Evolutionary conservation across 2,113 vertebrate species (phyloP), one percentile per base, ranked within the genome.

Genomic region (Rallus limicola): DNA sequence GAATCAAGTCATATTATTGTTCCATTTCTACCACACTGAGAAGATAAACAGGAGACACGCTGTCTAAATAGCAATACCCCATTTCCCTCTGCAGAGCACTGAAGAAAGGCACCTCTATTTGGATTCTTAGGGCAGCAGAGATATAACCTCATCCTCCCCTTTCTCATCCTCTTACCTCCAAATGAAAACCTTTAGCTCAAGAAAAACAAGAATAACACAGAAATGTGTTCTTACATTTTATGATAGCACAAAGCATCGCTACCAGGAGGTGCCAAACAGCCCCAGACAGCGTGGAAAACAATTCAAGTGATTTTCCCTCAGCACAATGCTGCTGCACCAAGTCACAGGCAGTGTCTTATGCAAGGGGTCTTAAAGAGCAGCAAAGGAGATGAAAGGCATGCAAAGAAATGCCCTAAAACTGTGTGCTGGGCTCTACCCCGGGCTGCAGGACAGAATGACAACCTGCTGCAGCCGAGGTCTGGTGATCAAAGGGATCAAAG

Each of bases 391-490:
- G 14, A 62, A 82, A 76, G 25, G 44, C 7, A 6, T 4, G 19
- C 33, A 28, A 58, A 55, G 28, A 83, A 63, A 78, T 0, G 9
- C 1, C 2, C 31, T 36, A 21, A 50, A 62, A 13, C 16, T 16
- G 29, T 3, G 18, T 2, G 3, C 48, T 4, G 65, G 44, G 29
- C 55, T 36, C 53, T 2, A 1, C 25, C 34, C 18, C 76, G 17
- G 68, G 44, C 83, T 70, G 55, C 29, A 38, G 42, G 76, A 74
- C 80, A 92, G 71, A 83, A 31, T 48, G 40, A 40, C 42, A 82
- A 12, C 20, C 60, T 10, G 9, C 36, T 8, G 11, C 9, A 8
- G 34, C 26, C 1, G 3, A 33, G 2, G 21, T 44, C 26, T 0
- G 3, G 34, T 21, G 1, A 28, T 50, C 24, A 80, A 69, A 4